phyloP scores from a whole-genome alignment of 1,140 invertebrate genomes.

The Marisa cornuarietis region DNA sequence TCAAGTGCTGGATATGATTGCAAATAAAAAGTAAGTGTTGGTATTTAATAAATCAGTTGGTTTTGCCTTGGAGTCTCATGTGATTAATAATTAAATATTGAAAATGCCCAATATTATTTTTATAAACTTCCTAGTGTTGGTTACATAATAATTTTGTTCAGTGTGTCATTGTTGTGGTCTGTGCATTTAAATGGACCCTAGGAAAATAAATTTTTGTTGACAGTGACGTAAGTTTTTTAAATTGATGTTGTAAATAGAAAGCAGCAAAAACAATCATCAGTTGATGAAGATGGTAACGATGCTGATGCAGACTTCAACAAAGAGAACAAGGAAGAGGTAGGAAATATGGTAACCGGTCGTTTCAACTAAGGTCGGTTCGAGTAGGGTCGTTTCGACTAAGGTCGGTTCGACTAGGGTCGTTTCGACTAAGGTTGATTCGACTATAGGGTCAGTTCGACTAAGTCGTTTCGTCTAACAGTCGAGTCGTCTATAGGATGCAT shows the following conservation, averaged over 20 bases:
- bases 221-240: not conserved
- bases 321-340: constrained; percentile 46
- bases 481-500: too few relatives aligned
- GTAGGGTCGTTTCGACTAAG: too few relatives aligned
- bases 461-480: too few relatives aligned
- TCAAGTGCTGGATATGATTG: constrained; percentile 65
- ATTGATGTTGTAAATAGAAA: not conserved
- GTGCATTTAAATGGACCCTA: not conserved
- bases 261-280: constrained; percentile 31
- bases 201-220: not conserved
- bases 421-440: too few relatives aligned
- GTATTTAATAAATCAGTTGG: not conserved
- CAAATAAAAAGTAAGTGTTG: constrained; percentile 60
- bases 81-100: too few relatives aligned
- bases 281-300: constrained; percentile 45
- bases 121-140: not conserved
- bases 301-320: constrained; percentile 37
- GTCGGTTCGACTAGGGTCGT: too few relatives aligned
- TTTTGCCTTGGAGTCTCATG: too few relatives aligned
- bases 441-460: too few relatives aligned
- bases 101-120: too few relatives aligned
- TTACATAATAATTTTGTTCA: not conserved
- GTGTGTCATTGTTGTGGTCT: not conserved
- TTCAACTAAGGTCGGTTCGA: too few relatives aligned
- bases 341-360: too few relatives aligned